phyloP scores from a whole-genome alignment of 2,113 vertebrate genomes.

The Struthidea cinerea region DNA sequence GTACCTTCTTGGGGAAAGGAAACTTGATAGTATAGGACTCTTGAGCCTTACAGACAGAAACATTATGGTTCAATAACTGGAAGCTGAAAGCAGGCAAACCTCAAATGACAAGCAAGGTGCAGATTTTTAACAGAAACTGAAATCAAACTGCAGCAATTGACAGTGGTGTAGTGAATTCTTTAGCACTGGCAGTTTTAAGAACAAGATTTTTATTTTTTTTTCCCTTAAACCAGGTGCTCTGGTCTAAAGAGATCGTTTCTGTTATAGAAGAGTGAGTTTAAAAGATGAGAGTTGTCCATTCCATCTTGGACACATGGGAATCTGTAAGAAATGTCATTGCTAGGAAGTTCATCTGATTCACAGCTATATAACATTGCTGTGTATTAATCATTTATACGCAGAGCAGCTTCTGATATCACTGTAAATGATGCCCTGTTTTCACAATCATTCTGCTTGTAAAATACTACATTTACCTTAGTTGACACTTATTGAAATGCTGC shows the following conservation, averaged over 20 bases:
- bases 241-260: not conserved
- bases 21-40: not conserved
- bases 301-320: not conserved
- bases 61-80: constrained; percentile 23
- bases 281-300: not conserved
- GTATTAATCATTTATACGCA: not conserved
- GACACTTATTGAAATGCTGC: not conserved
- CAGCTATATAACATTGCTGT: not conserved
- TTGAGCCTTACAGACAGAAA: constrained; percentile 14
- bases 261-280: not conserved
- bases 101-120: not conserved
- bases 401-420: not conserved
- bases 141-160: not conserved
- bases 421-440: not conserved
- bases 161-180: not conserved
- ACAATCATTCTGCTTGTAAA: not conserved
- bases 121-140: not conserved
- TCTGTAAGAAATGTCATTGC: not conserved
- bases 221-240: not conserved
- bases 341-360: not conserved
- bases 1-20: constrained; percentile 14
- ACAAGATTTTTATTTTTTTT: not conserved
- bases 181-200: not conserved
- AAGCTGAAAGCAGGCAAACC: not conserved
- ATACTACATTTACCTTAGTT: not conserved